phyloP scores from a whole-genome alignment of 2,888 invertebrate genomes.

The Laspeyria flexula region DNA sequence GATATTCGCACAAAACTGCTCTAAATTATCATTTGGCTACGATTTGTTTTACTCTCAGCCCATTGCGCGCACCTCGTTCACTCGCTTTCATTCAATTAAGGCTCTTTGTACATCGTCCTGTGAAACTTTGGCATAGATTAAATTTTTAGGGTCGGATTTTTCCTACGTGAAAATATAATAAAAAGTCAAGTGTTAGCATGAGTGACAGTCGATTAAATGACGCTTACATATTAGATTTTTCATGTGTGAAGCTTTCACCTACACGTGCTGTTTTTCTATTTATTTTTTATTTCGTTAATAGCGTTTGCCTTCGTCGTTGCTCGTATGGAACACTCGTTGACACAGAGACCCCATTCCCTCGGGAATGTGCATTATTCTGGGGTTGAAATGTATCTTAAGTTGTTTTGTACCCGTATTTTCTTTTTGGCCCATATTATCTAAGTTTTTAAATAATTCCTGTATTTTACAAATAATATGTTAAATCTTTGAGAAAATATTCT shows the following conservation, averaged over 20 bases:
- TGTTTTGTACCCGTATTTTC: slow-evolving; percentile 1
- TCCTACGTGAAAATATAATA: not conserved
- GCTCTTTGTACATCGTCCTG: slow-evolving; percentile 31
- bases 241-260: not conserved
- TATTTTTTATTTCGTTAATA: not conserved
- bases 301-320: not conserved
- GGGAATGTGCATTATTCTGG: slow-evolving; percentile 3
- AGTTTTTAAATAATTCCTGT: not conserved
- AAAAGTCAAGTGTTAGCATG: not conserved
- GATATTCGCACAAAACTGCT: slow-evolving; percentile 70
- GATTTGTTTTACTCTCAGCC: slow-evolving; percentile 70
- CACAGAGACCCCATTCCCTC: slow-evolving; percentile 6
- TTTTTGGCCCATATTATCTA: not conserved
- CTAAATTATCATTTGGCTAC: slow-evolving; percentile 72
- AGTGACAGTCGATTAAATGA: not conserved
- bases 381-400: slow-evolving; percentile 6
- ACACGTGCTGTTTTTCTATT: not conserved
- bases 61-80: slow-evolving; percentile 56
- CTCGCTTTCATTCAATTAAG: slow-evolving; percentile 54
- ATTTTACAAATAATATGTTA: too few relatives aligned
- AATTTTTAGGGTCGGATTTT: slow-evolving; percentile 17
- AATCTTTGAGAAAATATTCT: too few relatives aligned
- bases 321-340: not conserved
- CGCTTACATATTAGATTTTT: not conserved
- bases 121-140: slow-evolving; percentile 11